These are phyloP conservation scores for Platycheirus albimanus DNA, from an alignment of 2,888 invertebrate species.

Conservation along the genomic window DNA sequence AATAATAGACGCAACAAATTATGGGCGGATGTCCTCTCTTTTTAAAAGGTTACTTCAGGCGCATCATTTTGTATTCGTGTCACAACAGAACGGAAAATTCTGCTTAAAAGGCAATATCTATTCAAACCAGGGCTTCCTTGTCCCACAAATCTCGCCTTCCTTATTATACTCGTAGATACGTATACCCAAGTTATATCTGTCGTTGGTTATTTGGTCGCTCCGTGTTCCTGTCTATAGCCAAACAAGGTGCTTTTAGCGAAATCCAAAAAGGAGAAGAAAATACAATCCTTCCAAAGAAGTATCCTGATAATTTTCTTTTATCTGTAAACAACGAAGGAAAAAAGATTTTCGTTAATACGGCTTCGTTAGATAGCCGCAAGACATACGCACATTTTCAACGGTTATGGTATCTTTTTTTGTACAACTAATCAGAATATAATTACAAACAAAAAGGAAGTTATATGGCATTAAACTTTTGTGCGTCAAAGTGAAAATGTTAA, in stretches of 20 bases:
- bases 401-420: neutral
- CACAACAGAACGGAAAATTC: conserved; percentile 63
- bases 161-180: conserved; percentile 4
- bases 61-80: conserved; percentile 63
- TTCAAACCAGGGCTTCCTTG: conserved; percentile 57
- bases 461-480: neutral
- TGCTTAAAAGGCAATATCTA: conserved; percentile 69
- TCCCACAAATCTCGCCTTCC: conserved; percentile 28
- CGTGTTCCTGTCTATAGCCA: conserved; percentile 22
- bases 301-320: conserved; percentile 51
- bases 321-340: conserved; percentile 42
- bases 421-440: neutral
- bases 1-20: conserved; percentile 61
- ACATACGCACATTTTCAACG: conserved; percentile 11
- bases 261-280: conserved; percentile 29
- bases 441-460: neutral
- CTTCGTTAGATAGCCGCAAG: neutral
- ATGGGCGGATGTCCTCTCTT: conserved; percentile 45
- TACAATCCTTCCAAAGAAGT: conserved; percentile 48
- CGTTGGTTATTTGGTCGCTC: conserved; percentile 25
- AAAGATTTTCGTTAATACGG: neutral
- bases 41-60: conserved; percentile 44
- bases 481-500: too few relatives aligned
- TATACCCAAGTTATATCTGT: conserved; percentile 13
- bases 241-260: conserved; percentile 31